Base-by-base conservation (phyloP, 2,888 invertebrate genomes). In the Endotricha flammealis region DNA sequence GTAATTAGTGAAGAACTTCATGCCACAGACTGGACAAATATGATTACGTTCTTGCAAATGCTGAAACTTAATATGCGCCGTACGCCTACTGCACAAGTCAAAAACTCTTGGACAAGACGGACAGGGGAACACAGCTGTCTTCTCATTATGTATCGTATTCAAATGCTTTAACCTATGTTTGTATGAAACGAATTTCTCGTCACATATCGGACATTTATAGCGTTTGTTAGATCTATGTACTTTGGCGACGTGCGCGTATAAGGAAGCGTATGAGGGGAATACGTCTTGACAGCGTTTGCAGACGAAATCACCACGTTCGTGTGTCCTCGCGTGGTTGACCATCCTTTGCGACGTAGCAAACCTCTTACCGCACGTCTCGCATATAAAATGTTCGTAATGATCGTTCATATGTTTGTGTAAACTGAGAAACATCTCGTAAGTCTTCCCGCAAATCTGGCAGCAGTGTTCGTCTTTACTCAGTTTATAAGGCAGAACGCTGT, bases 1-100 rank as follows among this genome's bases (percentile, higher is more conserved):
- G 34, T 88, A 87, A 33, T 88, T 89, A 0, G 85, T 82, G 41
- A 87, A 88, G 46, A 89, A 89, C 50, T 87, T 86, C 71, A 86
- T 87, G 0, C 83, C 78, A 29, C 89, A 89, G 1, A 80, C 69
- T 0, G 76, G 58, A 46, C 89, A 89, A 0, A 85, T 62, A 40
- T 87, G 88, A 22, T 81, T 88, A 39, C 75, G 67, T 50, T 76
- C 89, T 56, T 73, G 87, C 33, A 74, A 58, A 50, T 79, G 89
- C 53, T 72, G 80, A 23, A 74, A 79, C 3, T 75, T 60, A 10
- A 86, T 73, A 37, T 87, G 87, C 0, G 80, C 74, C 0, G 82
- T 85, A 4, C 85, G 53, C 1, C 75, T 59, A 37, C 85, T 85
- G 52, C 82, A 82, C 1, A 83, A 49, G 27, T 82, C 83, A 35